Percentiles rank a stretch among this genome's conserved stretches.
Conservation (phyloP, 2,113 vertebrate genomes). For the Misgurnus mizolepis region DNA sequence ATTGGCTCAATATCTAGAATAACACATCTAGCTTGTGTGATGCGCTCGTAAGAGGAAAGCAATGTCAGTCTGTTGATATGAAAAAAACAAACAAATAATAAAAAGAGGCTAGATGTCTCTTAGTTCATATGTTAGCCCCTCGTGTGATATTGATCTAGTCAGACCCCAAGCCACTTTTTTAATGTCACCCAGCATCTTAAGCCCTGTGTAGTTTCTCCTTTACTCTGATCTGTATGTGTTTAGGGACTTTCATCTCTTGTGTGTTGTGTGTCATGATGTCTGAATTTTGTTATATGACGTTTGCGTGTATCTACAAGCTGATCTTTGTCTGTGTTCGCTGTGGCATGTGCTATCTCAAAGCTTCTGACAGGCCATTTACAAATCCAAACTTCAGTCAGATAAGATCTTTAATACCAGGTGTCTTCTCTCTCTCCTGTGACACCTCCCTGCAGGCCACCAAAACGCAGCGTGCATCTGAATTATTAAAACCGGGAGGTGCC, state of each 20-base stretch:
- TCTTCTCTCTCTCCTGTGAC: constrained; percentile 57
- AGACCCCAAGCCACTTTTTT: constrained; percentile 22
- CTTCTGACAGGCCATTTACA: constrained; percentile 45
- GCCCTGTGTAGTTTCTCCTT: neutral
- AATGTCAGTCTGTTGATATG: neutral
- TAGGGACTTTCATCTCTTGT: neutral
- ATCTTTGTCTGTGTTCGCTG: constrained; percentile 17
- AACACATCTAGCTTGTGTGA: neutral
- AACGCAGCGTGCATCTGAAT: constrained; percentile 51
- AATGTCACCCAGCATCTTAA: constrained; percentile 24
- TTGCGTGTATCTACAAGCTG: constrained; percentile 2
- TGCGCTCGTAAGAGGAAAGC: neutral
- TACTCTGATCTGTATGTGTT: constrained; percentile 28
- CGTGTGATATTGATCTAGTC: constrained; percentile 20
- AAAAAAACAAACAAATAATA: constrained; percentile 24
- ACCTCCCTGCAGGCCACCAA: constrained; percentile 55
- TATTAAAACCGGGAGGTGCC: constrained; percentile 61
- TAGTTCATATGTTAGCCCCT: neutral
- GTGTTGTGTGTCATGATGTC: constrained; percentile 5
- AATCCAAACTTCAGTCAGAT: constrained; percentile 54
- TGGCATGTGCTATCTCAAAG: constrained; percentile 19
- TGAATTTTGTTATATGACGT: neutral
- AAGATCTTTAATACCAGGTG: constrained; percentile 65
- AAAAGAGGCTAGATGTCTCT: neutral
- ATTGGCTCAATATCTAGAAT: neutral